Evolutionary conservation across 2,888 invertebrate genomes (phyloP), one percentile per base, ranked within the genome.

Genomic region (Trissolcus japonicus): DNA sequence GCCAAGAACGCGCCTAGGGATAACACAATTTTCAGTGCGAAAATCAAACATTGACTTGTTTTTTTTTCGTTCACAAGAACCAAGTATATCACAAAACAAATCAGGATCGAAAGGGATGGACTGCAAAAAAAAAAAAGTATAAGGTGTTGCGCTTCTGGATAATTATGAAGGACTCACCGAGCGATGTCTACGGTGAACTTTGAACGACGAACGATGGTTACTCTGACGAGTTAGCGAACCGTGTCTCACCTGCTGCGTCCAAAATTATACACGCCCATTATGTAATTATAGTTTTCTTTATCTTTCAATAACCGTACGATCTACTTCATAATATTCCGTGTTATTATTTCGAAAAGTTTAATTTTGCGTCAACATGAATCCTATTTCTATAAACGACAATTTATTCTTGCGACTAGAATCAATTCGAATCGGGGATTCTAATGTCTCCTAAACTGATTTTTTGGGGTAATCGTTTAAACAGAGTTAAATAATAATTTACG

Each of bases 121-220:
- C 50, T 59, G 59, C 48, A 78, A 71, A 77, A 77, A 78, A 71
- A 77, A 77, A 76, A 66, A 57, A 41, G 3, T 25, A 25, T 75
- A 57, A 69, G 60, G 57, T 46, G 21, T 66, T 60, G 51, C 14
- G 53, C 9, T 53, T 74, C 62, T 54, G 68, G 76, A 76, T 56
- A 63, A 71, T 41, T 62, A 57, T 72, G 79, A 82, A 82, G 78
- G 86, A 92, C 93, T 93, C 92, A 93, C 93, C 89, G 93, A 93
- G 90, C 92, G 91, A 90, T 93, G 93, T 87, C 93, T 91, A 90
- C 93, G 92, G 89, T 93, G 93, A 84, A 92, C 92, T 91, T 93
- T 92, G 90, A 91, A 91, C 87, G 91, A 90, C 84, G 91, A 90
- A 89, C 92, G 91, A 89, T 93, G 93, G 84, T 86, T 89, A 86